Conservation (phyloP, 2,113 vertebrate species). For the Brienomyrus longianalis region DNA sequence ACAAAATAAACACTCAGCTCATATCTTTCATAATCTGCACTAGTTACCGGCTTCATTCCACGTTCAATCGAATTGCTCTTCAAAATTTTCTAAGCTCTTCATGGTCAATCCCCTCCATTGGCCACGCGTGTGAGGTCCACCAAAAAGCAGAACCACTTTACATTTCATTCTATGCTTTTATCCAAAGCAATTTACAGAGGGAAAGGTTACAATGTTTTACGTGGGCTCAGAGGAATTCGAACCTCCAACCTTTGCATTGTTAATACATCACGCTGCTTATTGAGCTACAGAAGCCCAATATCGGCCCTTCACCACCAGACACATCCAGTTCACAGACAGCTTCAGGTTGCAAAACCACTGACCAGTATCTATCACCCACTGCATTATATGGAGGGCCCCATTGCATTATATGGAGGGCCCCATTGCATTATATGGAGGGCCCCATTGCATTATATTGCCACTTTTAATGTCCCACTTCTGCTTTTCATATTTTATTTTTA, state of each 20-base stretch:
- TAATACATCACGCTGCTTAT: not conserved
- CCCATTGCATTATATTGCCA: not conserved
- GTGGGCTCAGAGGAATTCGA: not conserved
- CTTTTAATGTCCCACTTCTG: not conserved
- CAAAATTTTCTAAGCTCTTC: not conserved
- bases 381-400: too few relatives aligned
- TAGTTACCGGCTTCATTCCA: not conserved
- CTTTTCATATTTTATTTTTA: not conserved
- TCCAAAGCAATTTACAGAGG: not conserved
- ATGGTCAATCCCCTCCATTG: not conserved
- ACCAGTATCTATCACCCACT: not conserved
- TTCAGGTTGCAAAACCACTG: not conserved
- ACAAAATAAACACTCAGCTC: not conserved
- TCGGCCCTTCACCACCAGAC: too few relatives aligned
- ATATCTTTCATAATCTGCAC: not conserved
- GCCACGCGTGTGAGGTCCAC: not conserved
- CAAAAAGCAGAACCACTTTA: not conserved
- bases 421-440: too few relatives aligned
- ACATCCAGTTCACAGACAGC: not conserved
- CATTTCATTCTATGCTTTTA: not conserved
- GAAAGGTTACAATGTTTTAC: not conserved
- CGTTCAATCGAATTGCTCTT: not conserved
- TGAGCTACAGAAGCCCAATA: not conserved
- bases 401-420: not conserved
- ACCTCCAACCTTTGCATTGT: not conserved